Conservation (phyloP, 2,113 vertebrate genomes). For the Phrynocephalus versicolor region DNA sequence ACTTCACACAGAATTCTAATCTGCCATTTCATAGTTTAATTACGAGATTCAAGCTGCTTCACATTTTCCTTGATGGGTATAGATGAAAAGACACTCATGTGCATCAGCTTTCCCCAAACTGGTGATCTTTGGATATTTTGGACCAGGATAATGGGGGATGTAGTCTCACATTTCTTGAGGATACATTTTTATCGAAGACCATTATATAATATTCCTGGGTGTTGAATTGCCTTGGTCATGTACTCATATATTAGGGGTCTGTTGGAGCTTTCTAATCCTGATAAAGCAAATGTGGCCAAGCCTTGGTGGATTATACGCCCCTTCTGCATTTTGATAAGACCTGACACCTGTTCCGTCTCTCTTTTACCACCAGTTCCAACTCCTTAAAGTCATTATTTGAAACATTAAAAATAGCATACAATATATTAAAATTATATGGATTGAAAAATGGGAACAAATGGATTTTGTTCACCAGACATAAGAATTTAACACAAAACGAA, state of each 20-base stretch:
- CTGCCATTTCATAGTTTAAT: constrained; percentile 4
- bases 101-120: not conserved
- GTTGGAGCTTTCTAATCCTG: not conserved
- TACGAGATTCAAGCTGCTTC: not conserved
- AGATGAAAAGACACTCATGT: not conserved
- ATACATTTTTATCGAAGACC: not conserved
- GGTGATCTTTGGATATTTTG: not conserved
- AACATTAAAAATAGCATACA: no score
- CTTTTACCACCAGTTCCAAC: no score
- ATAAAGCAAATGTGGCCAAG: no score
- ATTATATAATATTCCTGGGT: not conserved
- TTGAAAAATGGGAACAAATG: no score
- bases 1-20: constrained; percentile 6
- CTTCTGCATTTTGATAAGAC: no score
- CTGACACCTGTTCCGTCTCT: no score
- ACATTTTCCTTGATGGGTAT: not conserved
- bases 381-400: no score
- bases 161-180: not conserved
- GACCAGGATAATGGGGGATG: not conserved
- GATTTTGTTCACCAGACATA: no score
- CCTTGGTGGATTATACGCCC: no score
- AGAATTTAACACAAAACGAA: no score
- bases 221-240: not conserved
- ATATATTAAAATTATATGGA: no score
- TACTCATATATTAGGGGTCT: not conserved